Evolutionary conservation across 2,797 vertebrate species (phyloP).

Genomic region (Tragelaphus oryx): DNA sequence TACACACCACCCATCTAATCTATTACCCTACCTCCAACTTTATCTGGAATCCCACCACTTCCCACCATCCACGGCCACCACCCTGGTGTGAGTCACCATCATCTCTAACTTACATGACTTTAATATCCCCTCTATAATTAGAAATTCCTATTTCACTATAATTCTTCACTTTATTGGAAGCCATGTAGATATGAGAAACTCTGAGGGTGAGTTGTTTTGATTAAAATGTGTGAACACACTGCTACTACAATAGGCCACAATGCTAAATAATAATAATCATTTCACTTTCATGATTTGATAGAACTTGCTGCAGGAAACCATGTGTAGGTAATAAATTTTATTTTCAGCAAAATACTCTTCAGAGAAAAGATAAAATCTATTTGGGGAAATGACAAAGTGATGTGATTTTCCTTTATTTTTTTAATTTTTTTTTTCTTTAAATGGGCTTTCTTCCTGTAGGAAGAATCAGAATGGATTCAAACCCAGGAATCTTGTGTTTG

Average conservation of each 20-base stretch:
- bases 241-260: neutral
- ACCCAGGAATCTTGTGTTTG: neutral
- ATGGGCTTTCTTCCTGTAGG: neutral
- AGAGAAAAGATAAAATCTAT: neutral
- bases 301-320: slow-evolving; percentile 14
- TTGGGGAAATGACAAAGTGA: neutral
- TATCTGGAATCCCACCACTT: neutral
- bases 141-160: neutral
- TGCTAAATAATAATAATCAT: neutral
- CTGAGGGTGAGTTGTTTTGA: slow-evolving; percentile 1
- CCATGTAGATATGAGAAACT: neutral
- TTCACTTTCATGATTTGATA: slow-evolving; percentile 15
- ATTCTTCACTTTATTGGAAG: neutral
- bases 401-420: neutral
- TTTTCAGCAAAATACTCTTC: slow-evolving; percentile 51
- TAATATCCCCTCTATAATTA: neutral
- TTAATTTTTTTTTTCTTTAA: neutral
- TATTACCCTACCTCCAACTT: neutral
- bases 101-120: neutral
- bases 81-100: neutral
- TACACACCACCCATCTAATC: neutral
- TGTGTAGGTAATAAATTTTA: slow-evolving; percentile 23
- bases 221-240: slow-evolving; percentile 49
- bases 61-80: neutral
- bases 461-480: neutral